A percentile compares a stretch with the other conserved stretches of the same genome.
These are phyloP conservation scores for Pegoplata infirma DNA, from an alignment of 2,888 invertebrate genomes.

Conservation along the genomic window DNA sequence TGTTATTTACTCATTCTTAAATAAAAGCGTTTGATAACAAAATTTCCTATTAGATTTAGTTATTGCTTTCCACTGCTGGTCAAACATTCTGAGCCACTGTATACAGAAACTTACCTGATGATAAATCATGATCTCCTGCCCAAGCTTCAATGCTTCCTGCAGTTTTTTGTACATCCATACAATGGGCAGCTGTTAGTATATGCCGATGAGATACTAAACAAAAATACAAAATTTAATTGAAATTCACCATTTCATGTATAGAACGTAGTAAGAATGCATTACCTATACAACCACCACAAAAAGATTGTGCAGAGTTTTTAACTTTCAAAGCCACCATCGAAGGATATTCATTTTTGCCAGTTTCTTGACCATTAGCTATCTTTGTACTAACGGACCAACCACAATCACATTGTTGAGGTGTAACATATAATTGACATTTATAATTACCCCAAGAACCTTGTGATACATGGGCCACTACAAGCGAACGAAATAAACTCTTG, in stretches of 20 bases:
- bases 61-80: no score
- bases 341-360: conserved; percentile 81
- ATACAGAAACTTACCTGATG: conserved; percentile 76
- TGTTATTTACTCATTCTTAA: no score
- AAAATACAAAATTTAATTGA: background rate
- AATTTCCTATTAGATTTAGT: no score
- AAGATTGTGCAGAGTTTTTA: conserved; percentile 62
- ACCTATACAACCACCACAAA: conserved; percentile 79
- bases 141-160: conserved; percentile 72
- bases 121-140: conserved; percentile 80
- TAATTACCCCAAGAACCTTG: conserved; percentile 68
- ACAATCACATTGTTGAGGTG: conserved; percentile 72
- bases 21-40: no score
- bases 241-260: no score
- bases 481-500: conserved; percentile 67
- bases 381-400: conserved; percentile 76
- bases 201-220: conserved; percentile 73
- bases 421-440: conserved; percentile 65
- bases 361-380: conserved; percentile 80
- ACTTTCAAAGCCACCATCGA: conserved; percentile 80
- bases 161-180: conserved; percentile 65
- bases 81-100: no score
- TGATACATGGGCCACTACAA: conserved; percentile 73
- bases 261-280: conserved; percentile 11
- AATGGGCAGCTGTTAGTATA: conserved; percentile 80